Conservation (phyloP, 2,113 vertebrate genomes). For the Spea bombifrons region DNA sequence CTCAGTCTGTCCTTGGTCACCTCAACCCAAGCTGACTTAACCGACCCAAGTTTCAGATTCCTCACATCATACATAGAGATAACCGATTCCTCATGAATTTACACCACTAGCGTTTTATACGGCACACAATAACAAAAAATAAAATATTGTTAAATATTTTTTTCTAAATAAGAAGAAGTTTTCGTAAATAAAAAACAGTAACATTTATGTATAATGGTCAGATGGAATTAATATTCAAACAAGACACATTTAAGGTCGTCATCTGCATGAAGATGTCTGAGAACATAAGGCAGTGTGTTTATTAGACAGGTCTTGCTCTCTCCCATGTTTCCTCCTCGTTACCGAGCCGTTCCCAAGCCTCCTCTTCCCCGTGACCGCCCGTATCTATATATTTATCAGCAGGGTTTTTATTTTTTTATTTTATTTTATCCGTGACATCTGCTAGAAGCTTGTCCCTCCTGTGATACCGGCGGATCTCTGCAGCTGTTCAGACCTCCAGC, state of each 20-base stretch:
- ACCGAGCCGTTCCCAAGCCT: conserved; percentile 68
- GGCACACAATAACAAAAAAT: too few relatives aligned
- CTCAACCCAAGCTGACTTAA: too few relatives aligned
- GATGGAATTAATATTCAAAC: too few relatives aligned
- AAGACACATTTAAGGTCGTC: conserved; percentile 1
- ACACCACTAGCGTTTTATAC: too few relatives aligned
- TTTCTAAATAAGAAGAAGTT: too few relatives aligned
- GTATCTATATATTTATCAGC: conserved; percentile 40
- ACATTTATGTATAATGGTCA: too few relatives aligned
- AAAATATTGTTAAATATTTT: too few relatives aligned
- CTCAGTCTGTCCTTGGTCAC: too few relatives aligned
- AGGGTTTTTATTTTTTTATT: conserved; percentile 49
- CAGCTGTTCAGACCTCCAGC: conserved; percentile 93
- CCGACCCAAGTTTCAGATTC: too few relatives aligned
- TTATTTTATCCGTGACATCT: conserved; percentile 83
- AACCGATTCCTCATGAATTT: too few relatives aligned
- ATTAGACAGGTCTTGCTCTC: conserved; percentile 59
- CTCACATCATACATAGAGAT: too few relatives aligned
- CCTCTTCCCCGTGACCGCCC: conserved; percentile 32
- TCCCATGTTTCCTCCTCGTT: conserved; percentile 53
- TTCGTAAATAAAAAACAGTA: too few relatives aligned
- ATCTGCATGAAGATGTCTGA: not conserved
- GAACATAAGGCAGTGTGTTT: conserved; percentile 45
- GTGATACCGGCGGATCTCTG: conserved; percentile 75
- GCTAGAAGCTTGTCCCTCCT: conserved; percentile 82